Base-by-base conservation (phyloP, 92 coral and sea anemone genomes). In the Metridium senile region DNA sequence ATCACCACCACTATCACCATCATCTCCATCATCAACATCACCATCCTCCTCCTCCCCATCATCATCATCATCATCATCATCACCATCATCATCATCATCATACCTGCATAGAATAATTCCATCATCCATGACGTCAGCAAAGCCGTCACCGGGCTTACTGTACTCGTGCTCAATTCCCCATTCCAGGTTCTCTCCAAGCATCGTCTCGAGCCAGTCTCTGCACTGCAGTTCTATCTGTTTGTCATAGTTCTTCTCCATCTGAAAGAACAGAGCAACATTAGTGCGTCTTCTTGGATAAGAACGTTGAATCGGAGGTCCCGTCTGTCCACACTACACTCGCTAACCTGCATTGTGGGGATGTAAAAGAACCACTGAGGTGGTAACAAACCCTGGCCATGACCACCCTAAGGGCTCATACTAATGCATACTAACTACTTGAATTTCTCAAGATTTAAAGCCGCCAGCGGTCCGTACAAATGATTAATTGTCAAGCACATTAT, bases 91-190 rank as follows among this genome's bases (percentile, higher is more conserved):
- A 39, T 39, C 6, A 39, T 39, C 49, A 13, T 39, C 49, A 4
- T 57, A 79, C 84, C 84, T 69, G 45, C 84, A 79, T 20, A 79
- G 70, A 32, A 79, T 1, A 59, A 79, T 47, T 17, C 84, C 84
- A 79, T 79, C 84, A n/a, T 79, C 84, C 39, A 79, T 18, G 26
- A 74, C 58, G 23, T 79, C 84, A 58, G 84, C 84, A 16, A 79
- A 79, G 16, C 58, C 61, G 30, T 79, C 84, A 19, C 84, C 76
- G 2, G 84, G 70, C 51, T 39, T 79, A 39, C 84, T 58, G 30
- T 28, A 18, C 17, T 68, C 69, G 20, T 57, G 66, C 10, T 79
- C 84, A 8, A 63, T 26, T 2, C 84, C 84, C 84, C 84, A 79
- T 57, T 23, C 31, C 31, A 79, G 20, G 47, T 30, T 66, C 70